Conservation (phyloP, 2,113 vertebrate genomes). For the Bambusicola thoracicus region DNA sequence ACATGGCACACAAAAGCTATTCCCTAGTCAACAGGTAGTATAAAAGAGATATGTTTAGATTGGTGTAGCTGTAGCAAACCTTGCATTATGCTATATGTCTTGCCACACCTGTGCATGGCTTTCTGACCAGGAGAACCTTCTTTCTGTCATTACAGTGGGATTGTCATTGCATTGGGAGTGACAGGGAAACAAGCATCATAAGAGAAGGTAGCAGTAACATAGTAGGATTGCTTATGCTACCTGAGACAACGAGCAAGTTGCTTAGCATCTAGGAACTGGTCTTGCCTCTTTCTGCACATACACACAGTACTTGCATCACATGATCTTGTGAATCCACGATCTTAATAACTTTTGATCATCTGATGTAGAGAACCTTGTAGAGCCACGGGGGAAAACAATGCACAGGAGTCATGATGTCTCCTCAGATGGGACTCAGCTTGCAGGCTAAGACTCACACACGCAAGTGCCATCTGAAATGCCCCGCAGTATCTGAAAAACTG, state of each 20-base stretch:
- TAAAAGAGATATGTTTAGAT: not conserved
- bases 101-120: not conserved
- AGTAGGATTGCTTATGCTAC: not conserved
- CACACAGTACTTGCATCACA: not conserved
- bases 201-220: not conserved
- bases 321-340: fast-evolving
- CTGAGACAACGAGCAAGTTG: not conserved
- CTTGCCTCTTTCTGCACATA: not conserved
- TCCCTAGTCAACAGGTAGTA: not conserved
- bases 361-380: fast-evolving
- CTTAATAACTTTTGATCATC: not conserved
- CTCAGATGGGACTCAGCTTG: not conserved
- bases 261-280: not conserved
- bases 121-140: not conserved
- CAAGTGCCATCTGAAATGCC: not conserved
- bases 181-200: not conserved
- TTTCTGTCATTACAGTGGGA: fast-evolving
- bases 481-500: not conserved
- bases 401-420: not conserved
- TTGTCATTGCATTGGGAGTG: fast-evolving
- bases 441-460: not conserved
- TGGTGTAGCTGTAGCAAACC: not conserved
- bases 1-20: not conserved
- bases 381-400: not conserved
- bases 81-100: fast-evolving